Base-by-base conservation (phyloP, 2,113 vertebrate genomes). In the Alexandromys fortis region DNA sequence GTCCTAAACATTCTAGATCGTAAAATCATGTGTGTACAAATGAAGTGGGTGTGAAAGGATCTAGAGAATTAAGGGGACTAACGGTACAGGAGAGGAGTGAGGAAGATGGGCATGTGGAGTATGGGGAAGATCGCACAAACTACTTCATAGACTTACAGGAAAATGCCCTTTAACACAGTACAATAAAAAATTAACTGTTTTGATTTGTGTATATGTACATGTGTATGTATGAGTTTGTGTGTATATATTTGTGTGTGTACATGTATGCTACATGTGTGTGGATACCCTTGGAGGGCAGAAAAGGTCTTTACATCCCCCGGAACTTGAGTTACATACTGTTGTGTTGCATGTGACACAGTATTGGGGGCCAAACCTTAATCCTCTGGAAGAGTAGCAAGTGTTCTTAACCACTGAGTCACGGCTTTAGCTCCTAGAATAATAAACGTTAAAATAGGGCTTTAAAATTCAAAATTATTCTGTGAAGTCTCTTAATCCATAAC, bases 91-190 rank as follows among this genome's bases (percentile, higher is more conserved):
- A 30, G 61, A 67, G 2, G 42, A 4, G 14, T 45, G 28, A 7
- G 42, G 7, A 67, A 10, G 8, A 4, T 6, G 0, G 10, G 14
- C 10, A 1, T 33, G 0, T 30, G 63, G 38, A 8, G 5, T 12
- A 45, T 65, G 28, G 63, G 63, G 42, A 49, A 47, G 28, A 1
- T 3, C 14, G 10, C 5, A 68, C 30, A 22, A 35, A 45, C 17
- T 35, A 13, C 42, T 47, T 67, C 67, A 47, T 21, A 86, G 30
- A 7, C 24, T 86, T 47, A 30, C 4, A 67, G 33, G 42, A 35
- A 47, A 85, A 49, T 35, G 83, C 5, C 8, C 28, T 68, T 82
- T 33, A 19, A 8, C 42, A 33, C 2, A 33, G 61, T 16, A 47
- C 28, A 67, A 47, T 47, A 45, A n/a, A 52, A 45, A 30, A 11